A percentile compares a stretch with the other conserved stretches of the same genome.
These are phyloP conservation scores for Propithecus deckenii DNA, from an alignment of 2,797 vertebrate genomes.

Conservation along the genomic window DNA sequence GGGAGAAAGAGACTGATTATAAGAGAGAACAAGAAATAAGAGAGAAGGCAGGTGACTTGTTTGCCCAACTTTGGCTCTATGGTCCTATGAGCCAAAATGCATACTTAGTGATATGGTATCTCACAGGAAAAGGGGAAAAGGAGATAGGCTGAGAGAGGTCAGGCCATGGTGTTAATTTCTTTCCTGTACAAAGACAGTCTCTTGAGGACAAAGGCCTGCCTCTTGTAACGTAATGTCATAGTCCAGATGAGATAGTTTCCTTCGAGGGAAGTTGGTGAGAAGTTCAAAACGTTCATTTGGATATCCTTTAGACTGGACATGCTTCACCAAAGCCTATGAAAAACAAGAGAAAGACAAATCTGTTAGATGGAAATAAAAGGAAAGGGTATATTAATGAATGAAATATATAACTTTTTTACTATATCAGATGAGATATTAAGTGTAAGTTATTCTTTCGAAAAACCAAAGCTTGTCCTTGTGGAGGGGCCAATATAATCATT, in stretches of 20 bases:
- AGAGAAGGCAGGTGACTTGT: conserved; percentile 80
- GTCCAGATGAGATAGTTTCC: conserved; percentile 99
- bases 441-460: conserved; percentile 18
- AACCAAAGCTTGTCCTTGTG: neutral
- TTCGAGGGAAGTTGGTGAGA: conserved; percentile 98
- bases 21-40: conserved; percentile 61
- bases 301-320: conserved; percentile 97
- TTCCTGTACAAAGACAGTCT: conserved; percentile 99
- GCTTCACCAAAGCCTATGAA: conserved; percentile 94
- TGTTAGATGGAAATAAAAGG: conserved; percentile 34
- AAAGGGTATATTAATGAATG: neutral
- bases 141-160: conserved; percentile 84
- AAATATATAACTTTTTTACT: neutral
- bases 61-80: conserved; percentile 80
- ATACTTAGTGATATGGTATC: conserved; percentile 77
- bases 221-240: conserved; percentile 99
- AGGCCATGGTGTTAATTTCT: conserved; percentile 92
- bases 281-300: conserved; percentile 99
- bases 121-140: conserved; percentile 78
- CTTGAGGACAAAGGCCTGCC: conserved; percentile 98
- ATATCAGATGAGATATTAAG: neutral
- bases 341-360: conserved; percentile 43
- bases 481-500: conserved; percentile 21
- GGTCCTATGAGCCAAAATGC: conserved; percentile 81
- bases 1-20: neutral